Conservation (phyloP, 2,888 invertebrate species). For the Tanytarsus gracilentus region DNA sequence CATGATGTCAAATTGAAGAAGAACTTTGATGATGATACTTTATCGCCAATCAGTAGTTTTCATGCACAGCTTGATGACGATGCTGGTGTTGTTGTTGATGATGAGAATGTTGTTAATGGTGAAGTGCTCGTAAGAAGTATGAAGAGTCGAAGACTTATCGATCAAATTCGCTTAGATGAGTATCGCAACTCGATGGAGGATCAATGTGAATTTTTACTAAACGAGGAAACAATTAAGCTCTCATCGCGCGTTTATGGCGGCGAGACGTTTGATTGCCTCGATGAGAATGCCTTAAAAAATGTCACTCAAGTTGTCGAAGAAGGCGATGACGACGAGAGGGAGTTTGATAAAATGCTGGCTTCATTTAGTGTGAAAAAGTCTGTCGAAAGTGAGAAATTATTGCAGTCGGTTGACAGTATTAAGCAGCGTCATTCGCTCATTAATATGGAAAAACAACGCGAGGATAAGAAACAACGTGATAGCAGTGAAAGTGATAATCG, state of each 20-base stretch:
- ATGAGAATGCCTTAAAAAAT: neutral
- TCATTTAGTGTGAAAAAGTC: slow-evolving; percentile 38
- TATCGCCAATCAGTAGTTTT: slow-evolving; percentile 18
- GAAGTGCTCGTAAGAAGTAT: slow-evolving; percentile 16
- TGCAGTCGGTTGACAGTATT: slow-evolving; percentile 41
- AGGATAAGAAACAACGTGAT: slow-evolving; percentile 25
- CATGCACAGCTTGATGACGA: neutral
- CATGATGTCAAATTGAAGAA: neutral
- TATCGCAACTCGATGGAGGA: slow-evolving; percentile 25
- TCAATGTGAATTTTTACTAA: slow-evolving; percentile 23
- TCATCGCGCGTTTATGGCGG: slow-evolving; percentile 4
- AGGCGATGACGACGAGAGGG: slow-evolving; percentile 35
- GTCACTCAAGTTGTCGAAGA: too few species aligned
- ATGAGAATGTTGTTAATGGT: slow-evolving; percentile 9
- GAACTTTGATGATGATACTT: neutral
- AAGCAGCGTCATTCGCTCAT: slow-evolving; percentile 36
- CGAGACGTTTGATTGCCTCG: slow-evolving; percentile 1
- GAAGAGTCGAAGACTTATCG: slow-evolving; percentile 9
- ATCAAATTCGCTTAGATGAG: slow-evolving; percentile 4
- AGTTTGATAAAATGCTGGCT: slow-evolving; percentile 41
- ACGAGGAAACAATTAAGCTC: slow-evolving; percentile 18
- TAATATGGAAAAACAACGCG: slow-evolving; percentile 30
- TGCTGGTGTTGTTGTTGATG: neutral
- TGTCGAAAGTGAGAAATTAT: slow-evolving; percentile 40
- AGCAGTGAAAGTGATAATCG: slow-evolving; percentile 27